Percentiles rank a stretch among this genome's conserved stretches.
Evolutionary conservation across 2,113 vertebrate species (phyloP).

Genomic region (Crotalus horridus): DNA sequence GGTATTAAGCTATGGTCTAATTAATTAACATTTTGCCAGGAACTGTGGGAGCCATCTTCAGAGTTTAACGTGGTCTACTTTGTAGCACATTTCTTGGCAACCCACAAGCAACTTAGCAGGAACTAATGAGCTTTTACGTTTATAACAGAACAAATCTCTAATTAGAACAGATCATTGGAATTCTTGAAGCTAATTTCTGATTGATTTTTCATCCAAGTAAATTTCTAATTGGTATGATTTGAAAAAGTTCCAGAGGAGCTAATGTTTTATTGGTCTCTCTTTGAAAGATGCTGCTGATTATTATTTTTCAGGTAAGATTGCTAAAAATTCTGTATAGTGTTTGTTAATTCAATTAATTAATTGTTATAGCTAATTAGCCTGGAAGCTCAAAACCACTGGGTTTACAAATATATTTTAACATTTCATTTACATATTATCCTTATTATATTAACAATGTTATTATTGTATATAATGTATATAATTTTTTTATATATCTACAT

Average conservation of each 20-base stretch:
- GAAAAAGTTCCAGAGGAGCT: not conserved
- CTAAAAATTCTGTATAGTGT: not conserved
- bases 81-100: not conserved
- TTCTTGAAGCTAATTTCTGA: not conserved
- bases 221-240: not conserved
- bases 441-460: not conserved
- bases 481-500: not conserved
- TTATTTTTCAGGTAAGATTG: not conserved
- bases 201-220: not conserved
- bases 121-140: not conserved
- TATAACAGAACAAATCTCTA: not conserved
- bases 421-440: not conserved
- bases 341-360: not conserved
- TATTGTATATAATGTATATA: not conserved
- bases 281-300: not conserved
- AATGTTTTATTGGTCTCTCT: not conserved
- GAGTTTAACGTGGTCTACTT: not conserved
- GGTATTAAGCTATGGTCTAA: not conserved
- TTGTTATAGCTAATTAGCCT: not conserved
- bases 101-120: not conserved
- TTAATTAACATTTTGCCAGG: not conserved
- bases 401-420: not conserved
- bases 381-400: not conserved
- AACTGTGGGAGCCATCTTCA: not conserved
- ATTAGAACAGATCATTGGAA: not conserved